phyloP scores from a whole-genome alignment of 2,888 invertebrate genomes.

The Neoscelio sp. region DNA sequence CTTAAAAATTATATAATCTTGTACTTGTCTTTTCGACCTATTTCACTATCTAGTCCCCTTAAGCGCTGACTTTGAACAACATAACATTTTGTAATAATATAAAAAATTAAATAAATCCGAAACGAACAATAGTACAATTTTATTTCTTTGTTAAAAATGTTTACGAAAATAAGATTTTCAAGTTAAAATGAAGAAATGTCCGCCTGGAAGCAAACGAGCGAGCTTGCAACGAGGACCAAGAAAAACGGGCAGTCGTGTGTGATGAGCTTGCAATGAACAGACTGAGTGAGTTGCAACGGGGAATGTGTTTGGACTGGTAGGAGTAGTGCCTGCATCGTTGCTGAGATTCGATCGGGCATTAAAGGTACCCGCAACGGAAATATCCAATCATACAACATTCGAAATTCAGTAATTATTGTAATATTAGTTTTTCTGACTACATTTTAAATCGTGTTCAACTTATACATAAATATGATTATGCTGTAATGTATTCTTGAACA shows the following conservation, averaged over 20 bases:
- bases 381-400: slow-evolving; percentile 37
- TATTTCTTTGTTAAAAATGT: background rate
- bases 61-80: no score
- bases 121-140: no score
- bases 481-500: no score
- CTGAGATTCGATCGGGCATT: slow-evolving; percentile 22
- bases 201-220: background rate
- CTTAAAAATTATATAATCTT: no score
- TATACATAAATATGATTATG: no score
- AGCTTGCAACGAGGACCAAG: background rate
- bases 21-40: no score
- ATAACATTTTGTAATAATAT: no score
- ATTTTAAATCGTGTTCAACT: no score
- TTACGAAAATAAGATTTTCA: background rate
- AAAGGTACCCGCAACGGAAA: slow-evolving; percentile 24
- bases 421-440: no score
- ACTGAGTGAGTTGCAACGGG: slow-evolving; percentile 10
- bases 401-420: slow-evolving; percentile 10
- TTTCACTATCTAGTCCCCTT: no score
- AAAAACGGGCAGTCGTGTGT: slow-evolving; percentile 11
- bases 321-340: slow-evolving; percentile 14
- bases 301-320: slow-evolving; percentile 1
- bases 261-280: slow-evolving; percentile 32
- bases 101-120: no score
- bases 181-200: slow-evolving; percentile 4